phyloP scores from a whole-genome alignment of 2,888 invertebrate species.

The Netelia virgata region DNA sequence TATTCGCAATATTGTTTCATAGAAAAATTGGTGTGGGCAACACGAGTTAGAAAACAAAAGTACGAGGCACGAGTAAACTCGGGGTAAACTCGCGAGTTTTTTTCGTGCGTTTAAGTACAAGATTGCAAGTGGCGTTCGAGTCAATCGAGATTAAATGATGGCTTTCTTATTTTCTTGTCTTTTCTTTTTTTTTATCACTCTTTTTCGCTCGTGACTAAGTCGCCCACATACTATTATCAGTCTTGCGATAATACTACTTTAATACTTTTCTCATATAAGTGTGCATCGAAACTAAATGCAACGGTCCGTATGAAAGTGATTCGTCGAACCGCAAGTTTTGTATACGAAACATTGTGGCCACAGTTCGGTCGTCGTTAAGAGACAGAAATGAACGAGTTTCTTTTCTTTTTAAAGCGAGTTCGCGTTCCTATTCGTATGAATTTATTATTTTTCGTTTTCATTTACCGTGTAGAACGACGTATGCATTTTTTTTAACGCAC shows the following conservation, averaged over 20 bases:
- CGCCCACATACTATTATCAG: slow-evolving; percentile 76
- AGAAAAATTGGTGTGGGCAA: slow-evolving; percentile 46
- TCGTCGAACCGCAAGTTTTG: slow-evolving; percentile 47
- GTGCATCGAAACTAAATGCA: slow-evolving; percentile 57
- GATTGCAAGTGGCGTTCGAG: neutral
- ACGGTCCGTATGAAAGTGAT: slow-evolving; percentile 24
- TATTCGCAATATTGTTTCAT: slow-evolving; percentile 49
- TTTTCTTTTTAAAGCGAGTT: slow-evolving; percentile 51
- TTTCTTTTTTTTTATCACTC: slow-evolving; percentile 22
- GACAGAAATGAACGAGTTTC: slow-evolving; percentile 20
- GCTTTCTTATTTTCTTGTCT: slow-evolving; percentile 8
- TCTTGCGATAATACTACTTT: slow-evolving; percentile 82
- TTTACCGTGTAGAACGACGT: slow-evolving; percentile 15
- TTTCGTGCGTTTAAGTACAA: slow-evolving; percentile 39
- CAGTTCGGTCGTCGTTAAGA: slow-evolving; percentile 40
- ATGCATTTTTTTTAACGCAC: slow-evolving; percentile 15
- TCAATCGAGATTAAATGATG: slow-evolving; percentile 21
- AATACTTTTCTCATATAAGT: slow-evolving; percentile 76
- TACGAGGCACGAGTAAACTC: slow-evolving; percentile 20
- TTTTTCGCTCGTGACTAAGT: slow-evolving; percentile 56
- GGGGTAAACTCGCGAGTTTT: slow-evolving; percentile 17
- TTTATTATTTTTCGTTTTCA: no score
- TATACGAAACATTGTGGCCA: slow-evolving; percentile 48
- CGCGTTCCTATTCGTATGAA: slow-evolving; percentile 36
- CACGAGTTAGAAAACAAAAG: slow-evolving; percentile 39